phyloP scores from a whole-genome alignment of 2,113 vertebrate species.

The Oceanites oceanicus region DNA sequence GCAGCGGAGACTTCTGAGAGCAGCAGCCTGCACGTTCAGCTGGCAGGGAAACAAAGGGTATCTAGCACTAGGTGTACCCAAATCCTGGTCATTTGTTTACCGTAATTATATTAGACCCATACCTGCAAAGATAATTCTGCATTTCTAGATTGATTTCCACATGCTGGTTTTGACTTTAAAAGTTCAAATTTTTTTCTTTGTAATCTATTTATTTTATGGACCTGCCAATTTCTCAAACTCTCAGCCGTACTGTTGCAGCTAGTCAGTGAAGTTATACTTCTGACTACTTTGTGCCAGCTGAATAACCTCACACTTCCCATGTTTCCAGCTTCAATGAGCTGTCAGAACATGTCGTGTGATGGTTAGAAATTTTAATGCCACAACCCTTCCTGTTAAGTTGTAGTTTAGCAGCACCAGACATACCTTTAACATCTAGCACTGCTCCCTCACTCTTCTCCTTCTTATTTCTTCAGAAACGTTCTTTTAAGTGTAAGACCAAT shows the following conservation, averaged over 20 bases:
- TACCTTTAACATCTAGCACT: neutral
- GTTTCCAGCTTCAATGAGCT: neutral
- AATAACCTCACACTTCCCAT: accelerated
- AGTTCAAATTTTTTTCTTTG: neutral
- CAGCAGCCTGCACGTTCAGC: neutral
- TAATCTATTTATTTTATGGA: neutral
- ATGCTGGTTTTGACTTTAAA: neutral
- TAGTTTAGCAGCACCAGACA: neutral
- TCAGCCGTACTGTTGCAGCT: accelerated
- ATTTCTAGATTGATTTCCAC: neutral
- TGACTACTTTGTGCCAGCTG: neutral
- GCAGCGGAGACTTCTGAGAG: neutral
- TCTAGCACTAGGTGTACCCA: neutral
- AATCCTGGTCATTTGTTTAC: neutral
- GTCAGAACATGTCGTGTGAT: accelerated
- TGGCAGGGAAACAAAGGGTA: neutral
- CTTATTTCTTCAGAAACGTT: neutral
- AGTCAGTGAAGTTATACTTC: neutral
- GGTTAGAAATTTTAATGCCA: neutral
- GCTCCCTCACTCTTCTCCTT: neutral
- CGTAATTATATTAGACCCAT: neutral
- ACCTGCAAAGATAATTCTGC: neutral
- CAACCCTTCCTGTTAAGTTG: neutral
- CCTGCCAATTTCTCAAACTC: neutral
- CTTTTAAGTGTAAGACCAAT: neutral